phyloP scores from a whole-genome alignment of 2,113 vertebrate species.

The Felis catus region F.catus_Fca126_mat1.0 CM031419.1:14031001-14031500 shows the following conservation, averaged over 20 bases:
- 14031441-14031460: rapidly evolving
- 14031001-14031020: background rate
- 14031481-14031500: background rate
- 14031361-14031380: background rate
- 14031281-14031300: background rate
- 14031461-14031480: rapidly evolving
- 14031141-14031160: background rate
- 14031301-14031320: background rate
- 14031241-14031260: background rate
- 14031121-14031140: rapidly evolving
- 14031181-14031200: background rate
- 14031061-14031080: background rate
- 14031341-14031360: background rate
- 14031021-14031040: rapidly evolving
- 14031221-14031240: background rate
- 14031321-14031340: background rate
- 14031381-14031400: background rate
- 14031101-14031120: rapidly evolving
- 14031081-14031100: rapidly evolving
- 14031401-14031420: rapidly evolving
- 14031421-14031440: rapidly evolving
- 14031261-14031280: background rate
- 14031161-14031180: background rate
- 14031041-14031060: rapidly evolving
- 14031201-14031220: background rate